Conservation (phyloP, 2,113 vertebrate species). For the Mola mola region DNA sequence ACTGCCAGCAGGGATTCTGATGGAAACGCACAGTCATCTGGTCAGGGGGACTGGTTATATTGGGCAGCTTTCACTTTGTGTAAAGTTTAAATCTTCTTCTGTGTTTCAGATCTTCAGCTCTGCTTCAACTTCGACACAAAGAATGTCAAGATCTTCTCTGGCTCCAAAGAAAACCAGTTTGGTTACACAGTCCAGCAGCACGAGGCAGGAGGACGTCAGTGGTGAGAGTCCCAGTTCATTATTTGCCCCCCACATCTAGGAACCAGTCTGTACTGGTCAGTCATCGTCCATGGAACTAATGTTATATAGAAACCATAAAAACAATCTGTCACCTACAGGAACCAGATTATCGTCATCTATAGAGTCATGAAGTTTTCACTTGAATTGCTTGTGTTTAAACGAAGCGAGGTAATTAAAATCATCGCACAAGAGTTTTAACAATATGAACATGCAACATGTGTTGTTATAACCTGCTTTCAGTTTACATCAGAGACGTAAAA, state of each 20-base stretch:
- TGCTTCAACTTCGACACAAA: constrained; percentile 91
- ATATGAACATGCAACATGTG: too few species aligned
- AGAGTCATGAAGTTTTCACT: constrained; percentile 25
- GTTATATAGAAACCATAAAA: too few species aligned
- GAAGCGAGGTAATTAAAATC: too few species aligned
- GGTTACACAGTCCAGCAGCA: constrained; percentile 96
- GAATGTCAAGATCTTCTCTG: constrained; percentile 84
- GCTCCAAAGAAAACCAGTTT: constrained; percentile 87
- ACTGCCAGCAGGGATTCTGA: too few species aligned
- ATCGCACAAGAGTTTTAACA: too few species aligned
- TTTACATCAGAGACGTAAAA: too few species aligned
- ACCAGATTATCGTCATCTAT: too few species aligned
- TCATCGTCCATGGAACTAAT: too few species aligned
- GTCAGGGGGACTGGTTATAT: not conserved
- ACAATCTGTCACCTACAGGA: too few species aligned
- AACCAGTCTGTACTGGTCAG: not conserved
- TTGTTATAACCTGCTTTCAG: too few species aligned
- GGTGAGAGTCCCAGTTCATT: constrained; percentile 77
- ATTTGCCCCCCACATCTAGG: not conserved
- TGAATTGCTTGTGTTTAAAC: too few species aligned
- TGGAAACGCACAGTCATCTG: too few species aligned
- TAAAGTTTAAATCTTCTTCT: constrained; percentile 1
- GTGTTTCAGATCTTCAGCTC: constrained; percentile 79
- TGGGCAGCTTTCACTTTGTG: not conserved
- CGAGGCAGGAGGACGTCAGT: constrained; percentile 86